Evolutionary conservation across 2,888 invertebrate species (phyloP), one percentile per base, ranked within the genome.

Genomic region (Cryptus armator): DNA sequence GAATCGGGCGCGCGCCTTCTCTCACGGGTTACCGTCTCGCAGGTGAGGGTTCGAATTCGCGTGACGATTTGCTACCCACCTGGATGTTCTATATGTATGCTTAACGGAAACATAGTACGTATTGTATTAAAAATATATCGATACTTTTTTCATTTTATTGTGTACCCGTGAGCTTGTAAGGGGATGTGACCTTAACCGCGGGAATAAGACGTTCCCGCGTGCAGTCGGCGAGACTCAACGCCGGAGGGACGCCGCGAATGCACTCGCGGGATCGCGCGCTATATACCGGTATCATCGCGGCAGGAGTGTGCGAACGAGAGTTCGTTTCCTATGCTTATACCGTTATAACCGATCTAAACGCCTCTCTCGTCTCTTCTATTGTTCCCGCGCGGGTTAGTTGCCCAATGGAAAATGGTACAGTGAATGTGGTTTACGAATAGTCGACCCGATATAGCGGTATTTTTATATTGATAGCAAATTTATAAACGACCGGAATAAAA

Each of bases 331-430:
- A 19, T 66, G 24, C 10, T 16, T 10, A 14, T 72, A 84, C 86
- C 84, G 82, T 86, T 86, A 84, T 88, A 88, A 89, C 85, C 89
- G 87, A 90, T 91, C 86, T 89, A 85, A 90, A 91, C 89, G 89
- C 90, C 88, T 88, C 89, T 89, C 83, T 59, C 84, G 88, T 85
- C 37, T 75, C 29, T 62, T 76, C 67, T 68, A 81, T 77, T 84
- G 75, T 74, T 76, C 53, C 62, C 44, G 66, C 5, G 71, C 64
- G 51, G 37, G 24, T 24, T 37, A 14, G 78, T 3, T 37, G 37
- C 56, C 44, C 16, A 70, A 12, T 32, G 32, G 19, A n/a, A 48
- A 64, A 64, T n/a, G 16, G 3, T 37, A n/a, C 7, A 2, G 37
- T 24, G 37, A 51, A 37, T 10, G 24, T 43, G 14, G 53, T n/a